Base-by-base conservation (phyloP, 2,797 vertebrate genomes). In the Enteromius fasciolatus region DNA sequence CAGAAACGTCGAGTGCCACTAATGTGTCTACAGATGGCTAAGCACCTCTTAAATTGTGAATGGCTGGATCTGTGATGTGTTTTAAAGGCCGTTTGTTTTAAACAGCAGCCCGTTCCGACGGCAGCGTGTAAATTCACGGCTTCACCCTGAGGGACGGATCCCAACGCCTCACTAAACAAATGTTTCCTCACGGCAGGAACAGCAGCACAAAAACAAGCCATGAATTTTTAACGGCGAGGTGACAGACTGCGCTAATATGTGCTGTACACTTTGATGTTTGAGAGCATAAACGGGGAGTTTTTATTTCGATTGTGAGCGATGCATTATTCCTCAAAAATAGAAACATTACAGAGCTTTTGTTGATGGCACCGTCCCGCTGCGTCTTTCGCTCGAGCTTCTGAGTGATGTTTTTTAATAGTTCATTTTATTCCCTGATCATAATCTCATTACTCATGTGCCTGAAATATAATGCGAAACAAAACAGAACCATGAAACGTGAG, bases 1-100 rank as follows among this genome's bases (percentile, higher is more conserved):
- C 72, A 70, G 11, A 81, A 4, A 68, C 61, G 50, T 36, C 44
- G 25, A 57, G 76, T 54, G 50, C 63, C 59, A 63, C 52, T 59
- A 25, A 41, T 74, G 59, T 31, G 59, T 84, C 72, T 88, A 85
- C 89, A 90, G 89, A 90, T 87, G 88, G 89, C 64, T 87, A 88
- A 90, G 87, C 82, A 83, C 84, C 84, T 83, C 87, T 89, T 88
- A 81, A 84, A 82, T 83, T 78, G 66, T 31, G 67, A 84, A 82
- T 75, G 81, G 68, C 81, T 76, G 76, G 69, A 82, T 80, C 73
- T 84, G 78, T 33, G 78, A 81, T 81, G 83, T 82, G 48, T 87
- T 87, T 86, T 85, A 82, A 78, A 87, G 84, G 76, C 77, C 46
- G 72, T 86, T 88, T 84, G 77, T 82, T 87, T 88, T 73, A 87